Conservation (phyloP, 2,113 vertebrate genomes). For the Anseranas semipalmata region DNA sequence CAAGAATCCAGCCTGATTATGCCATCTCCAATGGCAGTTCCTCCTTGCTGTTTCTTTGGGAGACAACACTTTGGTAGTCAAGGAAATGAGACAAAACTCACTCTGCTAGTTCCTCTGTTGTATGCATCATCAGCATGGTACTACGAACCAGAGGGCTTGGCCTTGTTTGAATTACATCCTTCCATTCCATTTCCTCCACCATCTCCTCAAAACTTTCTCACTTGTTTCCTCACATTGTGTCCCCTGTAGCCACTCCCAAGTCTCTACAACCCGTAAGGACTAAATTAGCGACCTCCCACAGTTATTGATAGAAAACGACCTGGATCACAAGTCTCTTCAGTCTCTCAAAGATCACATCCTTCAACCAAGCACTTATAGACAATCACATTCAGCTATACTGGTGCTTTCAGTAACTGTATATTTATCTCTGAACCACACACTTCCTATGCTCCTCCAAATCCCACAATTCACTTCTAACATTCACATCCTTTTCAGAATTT, state of each 20-base stretch:
- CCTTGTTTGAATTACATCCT: background rate
- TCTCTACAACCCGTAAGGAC: background rate
- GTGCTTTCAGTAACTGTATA: background rate
- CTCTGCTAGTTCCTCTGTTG: fast-evolving
- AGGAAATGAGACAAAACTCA: background rate
- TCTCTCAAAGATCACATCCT: background rate
- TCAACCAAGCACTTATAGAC: background rate
- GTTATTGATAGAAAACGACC: background rate
- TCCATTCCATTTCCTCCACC: background rate
- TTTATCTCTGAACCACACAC: background rate
- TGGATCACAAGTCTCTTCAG: too few relatives aligned
- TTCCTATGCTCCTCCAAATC: background rate
- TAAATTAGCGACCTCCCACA: background rate
- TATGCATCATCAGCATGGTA: background rate
- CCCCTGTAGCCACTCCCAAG: background rate
- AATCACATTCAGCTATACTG: background rate
- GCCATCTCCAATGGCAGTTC: background rate
- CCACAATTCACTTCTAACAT: background rate
- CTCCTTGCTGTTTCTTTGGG: background rate
- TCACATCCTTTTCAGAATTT: background rate
- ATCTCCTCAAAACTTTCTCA: background rate
- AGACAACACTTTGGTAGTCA: background rate
- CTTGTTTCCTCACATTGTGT: background rate
- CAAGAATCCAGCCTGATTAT: background rate
- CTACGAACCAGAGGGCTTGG: background rate